Percentiles rank a stretch among this genome's conserved stretches.
Evolutionary conservation across 2,888 invertebrate species (phyloP).

Genomic region (Periphyllus acericola): DNA sequence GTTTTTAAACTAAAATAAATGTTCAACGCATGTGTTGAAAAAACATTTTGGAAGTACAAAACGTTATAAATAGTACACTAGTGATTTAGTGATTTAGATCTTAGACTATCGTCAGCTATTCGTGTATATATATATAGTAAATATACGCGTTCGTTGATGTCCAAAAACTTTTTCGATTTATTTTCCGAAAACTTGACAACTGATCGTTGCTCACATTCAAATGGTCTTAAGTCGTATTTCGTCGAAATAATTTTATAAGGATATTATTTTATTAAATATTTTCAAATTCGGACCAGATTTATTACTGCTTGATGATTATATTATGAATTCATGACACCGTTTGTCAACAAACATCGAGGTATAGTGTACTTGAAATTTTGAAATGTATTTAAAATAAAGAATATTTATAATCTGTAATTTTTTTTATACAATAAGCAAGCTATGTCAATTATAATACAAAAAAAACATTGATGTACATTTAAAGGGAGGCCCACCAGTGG

Average conservation of each 20-base stretch:
- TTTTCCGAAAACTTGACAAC: background rate
- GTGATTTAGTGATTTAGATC: no score
- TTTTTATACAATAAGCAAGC: no score
- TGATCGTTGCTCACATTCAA: background rate
- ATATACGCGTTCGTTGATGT: background rate
- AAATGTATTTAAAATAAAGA: no score
- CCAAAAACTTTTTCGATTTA: background rate
- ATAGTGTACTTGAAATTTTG: no score
- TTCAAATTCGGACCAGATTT: background rate
- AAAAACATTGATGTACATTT: no score
- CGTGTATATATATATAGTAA: background rate
- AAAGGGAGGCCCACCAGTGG: no score
- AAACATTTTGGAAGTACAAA: no score
- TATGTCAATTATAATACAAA: no score
- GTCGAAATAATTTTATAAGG: background rate
- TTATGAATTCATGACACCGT: background rate
- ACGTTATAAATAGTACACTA: no score
- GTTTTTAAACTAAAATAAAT: no score
- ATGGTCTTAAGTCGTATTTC: background rate
- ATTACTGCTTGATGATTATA: background rate
- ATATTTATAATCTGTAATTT: no score
- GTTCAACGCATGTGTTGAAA: no score
- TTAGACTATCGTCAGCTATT: background rate
- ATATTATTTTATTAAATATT: background rate
- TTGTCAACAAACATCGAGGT: background rate